A percentile compares a stretch with the other conserved stretches of the same genome.
phyloP scores from a whole-genome alignment of 2,797 vertebrate species.

The Mus spretus region DNA sequence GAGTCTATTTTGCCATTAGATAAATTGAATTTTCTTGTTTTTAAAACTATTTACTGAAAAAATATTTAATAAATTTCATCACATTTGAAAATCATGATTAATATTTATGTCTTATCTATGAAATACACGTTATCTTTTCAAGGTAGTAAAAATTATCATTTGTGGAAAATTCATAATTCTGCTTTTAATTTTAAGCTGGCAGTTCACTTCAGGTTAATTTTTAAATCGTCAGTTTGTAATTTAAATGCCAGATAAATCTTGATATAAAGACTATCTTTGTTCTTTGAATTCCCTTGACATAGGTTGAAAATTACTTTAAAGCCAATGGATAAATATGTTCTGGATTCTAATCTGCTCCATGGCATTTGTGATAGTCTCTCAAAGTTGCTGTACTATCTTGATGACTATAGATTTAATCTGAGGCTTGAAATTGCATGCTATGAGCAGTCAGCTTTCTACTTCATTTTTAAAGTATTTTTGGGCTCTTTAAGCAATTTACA shows the following conservation, averaged over 20 bases:
- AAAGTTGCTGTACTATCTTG: neutral
- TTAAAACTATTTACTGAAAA: neutral
- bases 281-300: neutral
- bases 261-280: neutral
- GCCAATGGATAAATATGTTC: neutral
- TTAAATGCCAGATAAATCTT: neutral
- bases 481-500: neutral
- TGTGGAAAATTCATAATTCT: neutral
- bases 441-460: neutral
- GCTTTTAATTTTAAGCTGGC: neutral
- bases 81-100: neutral
- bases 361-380: neutral
- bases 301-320: neutral
- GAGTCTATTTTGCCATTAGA: neutral
- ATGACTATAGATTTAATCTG: neutral
- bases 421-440: neutral
- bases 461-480: neutral
- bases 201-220: neutral
- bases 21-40: neutral
- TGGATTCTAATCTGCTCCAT: neutral
- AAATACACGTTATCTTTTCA: neutral
- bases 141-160: neutral
- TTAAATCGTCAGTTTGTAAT: neutral
- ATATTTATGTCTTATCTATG: neutral
- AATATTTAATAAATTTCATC: neutral